Evolutionary conservation across 2,888 invertebrate species (phyloP), one percentile per base, ranked within the genome.

Genomic region (Amblyjoppa fuscipennis): DNA sequence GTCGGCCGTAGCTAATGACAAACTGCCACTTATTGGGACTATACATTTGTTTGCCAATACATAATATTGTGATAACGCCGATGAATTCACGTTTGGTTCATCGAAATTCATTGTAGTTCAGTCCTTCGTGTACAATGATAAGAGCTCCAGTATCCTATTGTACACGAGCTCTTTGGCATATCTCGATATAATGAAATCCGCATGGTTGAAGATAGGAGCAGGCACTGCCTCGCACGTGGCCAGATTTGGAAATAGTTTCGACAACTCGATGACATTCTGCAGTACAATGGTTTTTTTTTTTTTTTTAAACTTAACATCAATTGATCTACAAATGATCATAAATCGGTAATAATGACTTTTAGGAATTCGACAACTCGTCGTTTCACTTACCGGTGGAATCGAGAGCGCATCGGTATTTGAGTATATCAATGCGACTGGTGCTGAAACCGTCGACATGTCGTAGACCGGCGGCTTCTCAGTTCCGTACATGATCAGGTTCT

Each of bases 341-440:
- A 38, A 66, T 25, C 49, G 16, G 45, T 45, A n/a, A 53, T 41
- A n/a, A 53, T 41, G 11, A 34, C 20, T n/a, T 34, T 3, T 45
- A 45, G 45, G 16, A 16, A 20, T 53, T 25, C 5, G 2, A 41
- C 6, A 49, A 16, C 11, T 34, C 3, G 45, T n/a, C 13, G 25
- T 49, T 71, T 69, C 80, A 84, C 25, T 34, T 73, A 31, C 66
- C 53, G 13, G 53, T 64, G 16, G 34, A 16, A 34, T 20, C n/a
- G 81, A 59, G 11, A 90, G 25, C n/a, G 64, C 28, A 83, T 90
- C 90, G 41, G 87, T 88, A 2, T 61, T 51, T n/a, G 87, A 87
- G 75, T 90, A 90, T 76, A 89, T 82, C 78, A 90, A 51, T 59
- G 85, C 89, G 2, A 85, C 81, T 4, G 90, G 90, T 59, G 87